Conservation (phyloP, 35 echinoderm and acorn worm genomes). For the Ophioderma brevispina region DNA sequence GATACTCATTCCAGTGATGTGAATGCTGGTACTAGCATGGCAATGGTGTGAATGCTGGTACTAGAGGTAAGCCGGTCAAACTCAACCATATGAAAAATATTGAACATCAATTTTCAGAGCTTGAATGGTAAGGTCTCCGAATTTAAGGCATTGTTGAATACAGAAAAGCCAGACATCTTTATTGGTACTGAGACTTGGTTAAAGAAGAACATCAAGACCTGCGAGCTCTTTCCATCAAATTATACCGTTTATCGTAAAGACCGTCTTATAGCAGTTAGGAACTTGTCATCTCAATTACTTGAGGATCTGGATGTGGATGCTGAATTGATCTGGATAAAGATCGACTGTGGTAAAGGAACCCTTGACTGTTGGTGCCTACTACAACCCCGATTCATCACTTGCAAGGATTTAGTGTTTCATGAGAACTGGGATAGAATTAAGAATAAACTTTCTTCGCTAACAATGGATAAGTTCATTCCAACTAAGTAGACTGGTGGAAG, state of each 20-base stretch:
- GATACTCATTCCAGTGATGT: no score
- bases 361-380: neutral
- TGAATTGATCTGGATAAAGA: neutral
- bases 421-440: neutral
- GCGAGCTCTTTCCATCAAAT: constrained; percentile 6
- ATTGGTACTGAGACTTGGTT: constrained; percentile 40
- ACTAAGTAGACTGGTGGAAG: no score
- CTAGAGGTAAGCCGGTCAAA: no score
- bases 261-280: constrained; percentile 10
- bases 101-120: constrained; percentile 49
- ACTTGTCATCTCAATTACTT: neutral
- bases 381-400: neutral
- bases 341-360: neutral
- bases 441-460: neutral
- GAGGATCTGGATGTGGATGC: neutral
- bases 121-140: neutral
- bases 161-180: constrained; percentile 16
- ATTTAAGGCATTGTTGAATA: neutral
- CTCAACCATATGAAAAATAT: neutral
- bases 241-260: constrained; percentile 30
- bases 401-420: neutral
- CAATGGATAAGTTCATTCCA: constrained; percentile 16
- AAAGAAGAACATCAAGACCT: neutral
- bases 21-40: no score
- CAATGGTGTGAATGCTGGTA: no score